These are phyloP conservation scores for Myioborus melanocephalus DNA, from an alignment of 2,797 vertebrate species.

Conservation along the genomic window DNA sequence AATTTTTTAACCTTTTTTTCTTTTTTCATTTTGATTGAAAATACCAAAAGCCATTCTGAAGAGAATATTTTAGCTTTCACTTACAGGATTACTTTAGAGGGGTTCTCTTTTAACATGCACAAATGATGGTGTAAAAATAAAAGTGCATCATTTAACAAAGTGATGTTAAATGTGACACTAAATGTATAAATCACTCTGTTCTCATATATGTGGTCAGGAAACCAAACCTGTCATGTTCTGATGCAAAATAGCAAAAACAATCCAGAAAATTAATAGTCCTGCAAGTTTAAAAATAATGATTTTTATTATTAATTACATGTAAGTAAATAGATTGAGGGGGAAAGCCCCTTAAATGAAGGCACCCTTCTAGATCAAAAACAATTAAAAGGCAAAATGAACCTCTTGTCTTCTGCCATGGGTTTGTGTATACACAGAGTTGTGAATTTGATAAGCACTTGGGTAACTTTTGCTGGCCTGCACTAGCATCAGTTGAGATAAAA, in stretches of 20 bases:
- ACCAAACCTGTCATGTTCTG: neutral
- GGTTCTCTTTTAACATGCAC: neutral
- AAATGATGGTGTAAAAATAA: neutral
- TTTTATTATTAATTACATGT: neutral
- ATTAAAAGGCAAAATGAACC: slow-evolving; percentile 4
- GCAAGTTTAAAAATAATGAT: neutral
- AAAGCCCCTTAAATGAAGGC: neutral
- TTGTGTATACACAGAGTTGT: neutral
- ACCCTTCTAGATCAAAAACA: neutral
- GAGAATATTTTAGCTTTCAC: neutral
- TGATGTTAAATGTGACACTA: neutral
- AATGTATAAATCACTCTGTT: neutral
- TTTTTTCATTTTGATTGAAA: neutral
- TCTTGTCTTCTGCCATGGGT: slow-evolving; percentile 2
- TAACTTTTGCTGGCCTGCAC: neutral
- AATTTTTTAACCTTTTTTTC: neutral
- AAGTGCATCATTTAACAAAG: neutral
- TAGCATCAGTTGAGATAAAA: neutral
- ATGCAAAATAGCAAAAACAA: neutral
- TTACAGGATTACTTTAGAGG: neutral
- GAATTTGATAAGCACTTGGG: neutral
- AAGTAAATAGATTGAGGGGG: neutral
- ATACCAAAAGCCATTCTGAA: neutral
- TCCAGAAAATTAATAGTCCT: neutral
- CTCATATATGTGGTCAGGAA: neutral